Evolutionary conservation across 2,113 vertebrate genomes (phyloP), one percentile per base, ranked within the genome.

Genomic region (Oenanthe melanoleuca): DNA sequence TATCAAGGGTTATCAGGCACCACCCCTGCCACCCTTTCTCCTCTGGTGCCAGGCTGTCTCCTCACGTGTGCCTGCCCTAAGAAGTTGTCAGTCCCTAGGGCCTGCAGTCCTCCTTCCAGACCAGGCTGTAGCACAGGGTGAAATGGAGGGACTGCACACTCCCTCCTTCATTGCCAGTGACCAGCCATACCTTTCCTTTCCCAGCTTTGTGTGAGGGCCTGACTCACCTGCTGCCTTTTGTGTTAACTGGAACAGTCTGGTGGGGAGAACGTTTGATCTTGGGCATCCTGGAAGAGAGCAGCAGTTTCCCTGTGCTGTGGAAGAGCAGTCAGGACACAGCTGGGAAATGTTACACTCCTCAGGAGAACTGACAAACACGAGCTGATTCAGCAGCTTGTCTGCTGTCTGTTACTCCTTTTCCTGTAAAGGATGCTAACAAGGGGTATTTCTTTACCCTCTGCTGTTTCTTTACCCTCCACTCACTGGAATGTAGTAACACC

Each of bases 241-340:
- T 20, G 55, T 49, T 56, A 40, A 9, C 9, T 47, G 38, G 34
- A 33, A 3, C 34, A 49, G 14, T 20, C 29, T 60, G 28, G 5
- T 15, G 38, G 28, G 49, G 22, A 79, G 84, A 84, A 40, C 3
- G 0, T 79, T 75, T 59, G 34, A 25, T 79, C 40, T 45, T 26
- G 31, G 37, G 45, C 23, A 14, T 64, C 40, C 34, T 79, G 31
- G 73, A 64, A 52, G n/a, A 67, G 37, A 33, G 44, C 0, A 0
- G 3, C 23, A 6, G 38, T 52, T 80, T 57, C n/a, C 14, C 34
- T 37, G 2, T 11, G 60, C 29, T 56, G 1, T 2, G 47, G 53
- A 45, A 40, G 44, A 56, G n/a, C 37, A 28, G 53, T 20, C 11
- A 52, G 72, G 0, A 1, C 26, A 3, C n/a, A 38, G 31, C 45